Evolutionary conservation across 2,888 invertebrate genomes (phyloP).

Genomic region (Mythimna pallens): DNA sequence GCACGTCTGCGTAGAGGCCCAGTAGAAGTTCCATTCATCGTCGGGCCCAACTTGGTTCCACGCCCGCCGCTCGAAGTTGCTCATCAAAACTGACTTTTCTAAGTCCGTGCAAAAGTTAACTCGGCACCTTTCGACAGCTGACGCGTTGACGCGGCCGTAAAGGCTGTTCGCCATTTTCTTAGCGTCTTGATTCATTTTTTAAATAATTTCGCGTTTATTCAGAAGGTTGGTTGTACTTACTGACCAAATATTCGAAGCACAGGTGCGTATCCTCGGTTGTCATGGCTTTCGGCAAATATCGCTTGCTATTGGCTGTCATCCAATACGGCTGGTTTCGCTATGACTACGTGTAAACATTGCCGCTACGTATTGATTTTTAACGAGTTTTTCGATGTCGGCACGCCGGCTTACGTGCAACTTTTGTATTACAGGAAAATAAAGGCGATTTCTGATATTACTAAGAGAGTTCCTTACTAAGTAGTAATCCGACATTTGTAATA

Average conservation of each 20-base stretch:
- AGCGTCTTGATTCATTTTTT: slow-evolving; percentile 78
- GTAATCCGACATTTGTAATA: slow-evolving; percentile 39
- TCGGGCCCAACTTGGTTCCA: slow-evolving; percentile 96
- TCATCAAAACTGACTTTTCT: slow-evolving; percentile 80
- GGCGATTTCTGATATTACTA: slow-evolving; percentile 41
- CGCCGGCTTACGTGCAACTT: slow-evolving; percentile 54
- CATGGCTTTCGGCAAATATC: slow-evolving; percentile 78
- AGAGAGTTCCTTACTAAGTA: slow-evolving; percentile 42
- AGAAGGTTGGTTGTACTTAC: slow-evolving; percentile 66
- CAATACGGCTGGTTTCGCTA: slow-evolving; percentile 79
- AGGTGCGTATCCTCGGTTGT: slow-evolving; percentile 76
- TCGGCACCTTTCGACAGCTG: slow-evolving; percentile 87
- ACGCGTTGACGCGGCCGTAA: slow-evolving; percentile 85
- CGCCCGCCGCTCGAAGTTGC: slow-evolving; percentile 78
- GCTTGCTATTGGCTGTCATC: slow-evolving; percentile 75
- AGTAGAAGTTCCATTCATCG: slow-evolving; percentile 99
- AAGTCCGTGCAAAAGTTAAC: slow-evolving; percentile 80
- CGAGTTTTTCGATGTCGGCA: slow-evolving; percentile 67
- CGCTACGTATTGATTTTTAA: slow-evolving; percentile 79
- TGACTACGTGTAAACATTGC: slow-evolving; percentile 82
- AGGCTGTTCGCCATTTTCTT: slow-evolving; percentile 81
- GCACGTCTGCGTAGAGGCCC: slow-evolving; percentile 97
- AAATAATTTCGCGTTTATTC: slow-evolving; percentile 52
- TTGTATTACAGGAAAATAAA: slow-evolving; percentile 48
- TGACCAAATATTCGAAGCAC: slow-evolving; percentile 76